Conservation (phyloP, 2,797 vertebrate genomes). For the Schizopygopsis pylzovi region DNA sequence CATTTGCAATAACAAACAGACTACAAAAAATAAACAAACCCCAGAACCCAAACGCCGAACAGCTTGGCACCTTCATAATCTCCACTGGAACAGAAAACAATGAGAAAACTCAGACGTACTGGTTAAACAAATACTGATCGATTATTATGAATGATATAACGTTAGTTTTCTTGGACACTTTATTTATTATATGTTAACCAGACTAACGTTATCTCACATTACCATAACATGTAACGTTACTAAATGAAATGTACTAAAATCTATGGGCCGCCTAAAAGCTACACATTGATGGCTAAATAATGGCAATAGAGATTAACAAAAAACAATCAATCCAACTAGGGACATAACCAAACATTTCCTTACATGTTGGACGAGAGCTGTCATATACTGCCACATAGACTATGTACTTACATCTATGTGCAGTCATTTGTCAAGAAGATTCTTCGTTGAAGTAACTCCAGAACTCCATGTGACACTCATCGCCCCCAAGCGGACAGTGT, state of each 20-base stretch:
- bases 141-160: neutral
- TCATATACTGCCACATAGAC: neutral
- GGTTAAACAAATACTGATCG: neutral
- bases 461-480: neutral
- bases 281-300: neutral
- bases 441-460: neutral
- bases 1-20: conserved; percentile 12
- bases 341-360: neutral
- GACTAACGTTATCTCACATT: neutral
- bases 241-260: neutral
- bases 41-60: conserved; percentile 50
- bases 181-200: neutral
- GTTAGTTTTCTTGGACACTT: neutral
- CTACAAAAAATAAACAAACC: neutral
- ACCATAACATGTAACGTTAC: too few relatives aligned
- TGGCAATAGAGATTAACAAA: neutral
- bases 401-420: neutral
- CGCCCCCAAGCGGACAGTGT: neutral
- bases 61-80: neutral
- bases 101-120: neutral
- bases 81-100: neutral
- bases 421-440: neutral
- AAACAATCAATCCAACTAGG: neutral
- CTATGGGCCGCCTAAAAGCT: neutral
- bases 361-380: neutral